Conservation (phyloP, 2,888 invertebrate genomes). For the Protodeltote pygarga region DNA sequence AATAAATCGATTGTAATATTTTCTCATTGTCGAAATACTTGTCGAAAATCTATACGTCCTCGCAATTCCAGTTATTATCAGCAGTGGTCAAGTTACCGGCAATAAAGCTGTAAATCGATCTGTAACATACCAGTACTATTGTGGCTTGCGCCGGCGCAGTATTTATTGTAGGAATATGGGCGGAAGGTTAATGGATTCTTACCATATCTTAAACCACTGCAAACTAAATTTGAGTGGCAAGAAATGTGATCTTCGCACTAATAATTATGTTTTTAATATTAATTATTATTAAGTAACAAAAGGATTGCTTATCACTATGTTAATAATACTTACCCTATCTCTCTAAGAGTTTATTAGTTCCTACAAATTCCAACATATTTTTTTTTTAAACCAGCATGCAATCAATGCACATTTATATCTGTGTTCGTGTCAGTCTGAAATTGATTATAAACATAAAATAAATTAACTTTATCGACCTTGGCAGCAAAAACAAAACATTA, state of each 20-base stretch:
- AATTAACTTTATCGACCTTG: conserved; percentile 16
- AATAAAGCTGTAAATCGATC: conserved; percentile 33
- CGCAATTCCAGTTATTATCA: conserved; percentile 13
- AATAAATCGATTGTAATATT: too few species aligned
- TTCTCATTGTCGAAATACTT: not conserved
- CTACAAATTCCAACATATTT: too few species aligned
- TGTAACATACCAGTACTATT: conserved; percentile 26
- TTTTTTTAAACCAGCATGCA: too few species aligned
- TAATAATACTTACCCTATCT: too few species aligned
- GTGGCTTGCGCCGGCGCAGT: conserved; percentile 10
- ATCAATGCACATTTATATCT: not conserved
- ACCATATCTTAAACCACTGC: too few species aligned
- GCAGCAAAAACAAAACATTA: conserved; percentile 9
- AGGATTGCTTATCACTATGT: too few species aligned
- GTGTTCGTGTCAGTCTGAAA: not conserved
- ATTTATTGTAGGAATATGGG: not conserved
- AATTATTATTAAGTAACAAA: too few species aligned
- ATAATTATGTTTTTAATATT: too few species aligned
- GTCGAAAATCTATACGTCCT: not conserved
- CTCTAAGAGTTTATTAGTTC: too few species aligned
- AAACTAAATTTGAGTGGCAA: too few species aligned
- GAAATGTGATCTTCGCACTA: too few species aligned
- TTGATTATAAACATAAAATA: not conserved
- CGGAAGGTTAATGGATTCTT: conserved; percentile 13
- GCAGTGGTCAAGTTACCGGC: conserved; percentile 19